Percentiles rank a stretch among this genome's conserved stretches.
These are phyloP conservation scores for Marronus borbonicus DNA, from an alignment of 2,888 invertebrate genomes.

Conservation along the genomic window DNA sequence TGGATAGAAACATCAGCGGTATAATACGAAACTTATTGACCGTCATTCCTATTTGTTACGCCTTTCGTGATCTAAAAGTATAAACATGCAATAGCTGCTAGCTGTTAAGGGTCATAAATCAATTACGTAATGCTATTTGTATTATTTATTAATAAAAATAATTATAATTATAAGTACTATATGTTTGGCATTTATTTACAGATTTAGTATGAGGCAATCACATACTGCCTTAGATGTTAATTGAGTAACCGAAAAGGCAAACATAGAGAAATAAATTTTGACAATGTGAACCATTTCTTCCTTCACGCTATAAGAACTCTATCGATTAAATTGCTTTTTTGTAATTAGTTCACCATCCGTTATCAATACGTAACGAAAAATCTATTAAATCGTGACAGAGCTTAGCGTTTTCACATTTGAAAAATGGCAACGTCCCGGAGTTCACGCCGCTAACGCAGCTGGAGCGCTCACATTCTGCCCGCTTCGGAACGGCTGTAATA, in stretches of 20 bases:
- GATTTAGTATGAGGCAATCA: too few relatives aligned
- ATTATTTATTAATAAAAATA: too few relatives aligned
- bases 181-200: too few relatives aligned
- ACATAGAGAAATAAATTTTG: constrained; percentile 2
- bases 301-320: background rate
- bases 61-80: too few relatives aligned
- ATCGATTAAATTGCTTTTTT: constrained; percentile 13
- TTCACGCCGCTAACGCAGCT: constrained; percentile 43
- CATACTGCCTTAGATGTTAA: background rate
- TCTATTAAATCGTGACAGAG: constrained; percentile 42
- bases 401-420: constrained; percentile 22
- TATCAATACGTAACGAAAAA: constrained; percentile 27
- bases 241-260: background rate
- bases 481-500: constrained; percentile 36
- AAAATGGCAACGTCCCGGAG: constrained; percentile 31
- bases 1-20: too few relatives aligned
- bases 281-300: background rate
- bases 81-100: too few relatives aligned
- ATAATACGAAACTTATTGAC: too few relatives aligned
- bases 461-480: constrained; percentile 32
- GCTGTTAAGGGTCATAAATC: too few relatives aligned
- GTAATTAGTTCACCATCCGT: constrained; percentile 10
- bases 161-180: too few relatives aligned
- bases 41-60: too few relatives aligned
- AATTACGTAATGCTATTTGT: too few relatives aligned